These are phyloP conservation scores for Halcyon malimbica DNA, from an alignment of 2,113 vertebrate species.

Conservation along the genomic window DNA sequence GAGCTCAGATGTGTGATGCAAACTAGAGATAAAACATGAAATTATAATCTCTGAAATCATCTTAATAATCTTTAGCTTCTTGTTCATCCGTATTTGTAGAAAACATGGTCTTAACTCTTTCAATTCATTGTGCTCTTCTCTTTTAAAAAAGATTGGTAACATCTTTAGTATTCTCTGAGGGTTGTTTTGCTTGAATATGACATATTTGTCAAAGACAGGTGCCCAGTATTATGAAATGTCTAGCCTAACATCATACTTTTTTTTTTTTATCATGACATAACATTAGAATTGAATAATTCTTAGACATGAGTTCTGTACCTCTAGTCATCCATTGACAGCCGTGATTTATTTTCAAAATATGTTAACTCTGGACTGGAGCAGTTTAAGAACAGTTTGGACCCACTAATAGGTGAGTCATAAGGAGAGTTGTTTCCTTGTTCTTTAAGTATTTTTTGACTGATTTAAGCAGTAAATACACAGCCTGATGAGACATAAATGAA, in stretches of 20 bases:
- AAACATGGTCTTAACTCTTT: background rate
- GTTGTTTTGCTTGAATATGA: background rate
- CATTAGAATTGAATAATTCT: slow-evolving; percentile 12
- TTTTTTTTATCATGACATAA: background rate
- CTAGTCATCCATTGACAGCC: background rate
- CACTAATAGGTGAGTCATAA: background rate
- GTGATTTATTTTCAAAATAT: slow-evolving; percentile 11
- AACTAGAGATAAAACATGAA: background rate
- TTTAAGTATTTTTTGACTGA: background rate
- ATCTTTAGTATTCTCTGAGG: background rate
- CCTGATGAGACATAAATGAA: background rate
- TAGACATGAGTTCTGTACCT: background rate
- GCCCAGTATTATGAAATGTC: background rate
- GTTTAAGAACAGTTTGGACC: background rate
- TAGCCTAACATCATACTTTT: background rate
- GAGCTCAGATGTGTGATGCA: background rate
- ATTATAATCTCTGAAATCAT: background rate
- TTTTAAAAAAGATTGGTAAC: background rate
- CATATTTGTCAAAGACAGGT: slow-evolving; percentile 9
- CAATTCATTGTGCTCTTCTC: background rate
- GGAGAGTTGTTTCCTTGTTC: background rate
- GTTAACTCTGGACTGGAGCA: background rate
- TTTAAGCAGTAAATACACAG: background rate
- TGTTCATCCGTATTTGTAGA: background rate
- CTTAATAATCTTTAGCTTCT: background rate